Base-by-base conservation (phyloP, 2,888 invertebrate species). In the Agonum fuliginosum region DNA sequence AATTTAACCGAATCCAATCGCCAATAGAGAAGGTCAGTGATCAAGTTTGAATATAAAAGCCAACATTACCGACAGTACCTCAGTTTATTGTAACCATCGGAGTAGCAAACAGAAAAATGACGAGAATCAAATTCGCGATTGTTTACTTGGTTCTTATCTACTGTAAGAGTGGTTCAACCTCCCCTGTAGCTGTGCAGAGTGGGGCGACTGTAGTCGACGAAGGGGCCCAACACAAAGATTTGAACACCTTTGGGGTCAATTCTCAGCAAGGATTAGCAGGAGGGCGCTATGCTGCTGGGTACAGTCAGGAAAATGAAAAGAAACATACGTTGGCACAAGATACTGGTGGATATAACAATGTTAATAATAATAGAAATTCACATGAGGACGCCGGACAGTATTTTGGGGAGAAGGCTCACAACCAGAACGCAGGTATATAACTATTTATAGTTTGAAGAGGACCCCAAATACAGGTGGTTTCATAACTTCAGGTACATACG, bases 281-380 rank as follows among this genome's bases (percentile, higher is more conserved):
- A 74, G 84, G 81, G 6, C 84, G 84, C 67, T 83, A 83, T 67
- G 37, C 69, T 17, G 51, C 48, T 14, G 86, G 86, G 1, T 86
- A 84, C 81, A 84, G 85, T 67, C 83, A 82, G 43, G 83, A 83
- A 71, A 82, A 83, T 69, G 83, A 85, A 75, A 81, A 82, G 20
- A 85, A 86, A 78, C 81, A 81, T 58, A 81, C 83, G 0, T 79
- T 82, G 22, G 83, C 84, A 0, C 80, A 83, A 65, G 84, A 86
- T 72, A 58, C 81, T 4, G 86, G 84, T 6, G 82, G 83, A 78
- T 86, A 83, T 79, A 81, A 80, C 14, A 83, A 85, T 77, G 80
- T 83, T 54, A 81, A 82, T 14, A 82, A 81, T 3, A 82, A 83
- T 14, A 83, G 84, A 71, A 84, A 85, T 65, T 80, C 83, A 8